Evolutionary conservation across 2,113 vertebrate genomes (phyloP).

Genomic region (Ahaetulla prasina): DNA sequence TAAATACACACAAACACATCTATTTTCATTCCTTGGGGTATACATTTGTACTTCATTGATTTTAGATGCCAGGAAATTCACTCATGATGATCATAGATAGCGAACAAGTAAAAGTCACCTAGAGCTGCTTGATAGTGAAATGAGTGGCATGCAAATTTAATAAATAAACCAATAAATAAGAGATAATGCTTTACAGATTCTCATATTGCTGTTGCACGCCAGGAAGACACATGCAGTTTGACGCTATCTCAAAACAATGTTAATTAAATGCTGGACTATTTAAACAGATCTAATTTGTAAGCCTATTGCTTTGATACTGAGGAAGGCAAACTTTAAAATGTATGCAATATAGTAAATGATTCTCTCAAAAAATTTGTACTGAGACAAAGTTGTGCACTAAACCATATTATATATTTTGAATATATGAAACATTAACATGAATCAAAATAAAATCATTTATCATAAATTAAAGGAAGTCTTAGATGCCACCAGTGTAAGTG

Average conservation of each 20-base stretch:
- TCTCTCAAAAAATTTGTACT: background rate
- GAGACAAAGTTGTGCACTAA: background rate
- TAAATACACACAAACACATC: background rate
- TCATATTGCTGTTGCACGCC: background rate
- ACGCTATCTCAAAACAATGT: background rate
- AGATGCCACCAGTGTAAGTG: background rate
- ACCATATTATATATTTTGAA: background rate
- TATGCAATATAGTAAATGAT: background rate
- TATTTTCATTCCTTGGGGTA: background rate
- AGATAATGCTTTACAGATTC: background rate
- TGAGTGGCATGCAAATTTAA: background rate
- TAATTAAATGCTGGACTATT: background rate
- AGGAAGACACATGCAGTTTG: background rate
- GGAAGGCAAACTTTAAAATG: background rate
- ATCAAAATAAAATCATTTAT: background rate
- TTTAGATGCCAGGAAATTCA: background rate
- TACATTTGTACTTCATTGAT: background rate
- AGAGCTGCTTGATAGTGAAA: background rate
- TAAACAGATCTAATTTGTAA: background rate
- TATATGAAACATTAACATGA: background rate
- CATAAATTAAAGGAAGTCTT: background rate
- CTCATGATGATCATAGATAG: background rate
- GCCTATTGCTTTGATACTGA: background rate
- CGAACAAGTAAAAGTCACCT: background rate
- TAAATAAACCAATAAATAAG: background rate